Evolutionary conservation across 2,797 vertebrate genomes (phyloP).

Genomic region (Amniataba percoides): DNA sequence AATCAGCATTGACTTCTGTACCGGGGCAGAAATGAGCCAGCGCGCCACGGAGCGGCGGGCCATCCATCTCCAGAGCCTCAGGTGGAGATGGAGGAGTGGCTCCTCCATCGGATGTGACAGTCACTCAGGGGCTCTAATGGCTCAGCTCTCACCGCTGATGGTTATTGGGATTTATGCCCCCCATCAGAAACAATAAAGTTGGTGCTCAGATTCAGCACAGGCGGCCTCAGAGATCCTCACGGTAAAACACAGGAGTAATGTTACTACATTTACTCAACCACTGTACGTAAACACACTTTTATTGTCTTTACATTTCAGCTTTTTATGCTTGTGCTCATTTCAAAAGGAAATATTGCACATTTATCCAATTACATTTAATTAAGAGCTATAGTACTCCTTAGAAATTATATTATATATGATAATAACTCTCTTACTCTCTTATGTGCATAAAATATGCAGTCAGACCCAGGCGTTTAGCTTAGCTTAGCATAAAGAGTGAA

Average conservation of each 20-base stretch:
- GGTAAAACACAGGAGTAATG: background rate
- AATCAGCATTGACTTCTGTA: slow-evolving; percentile 85
- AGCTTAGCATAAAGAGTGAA: background rate
- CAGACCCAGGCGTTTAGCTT: background rate
- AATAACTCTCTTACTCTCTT: too few relatives aligned
- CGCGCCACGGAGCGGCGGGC: slow-evolving; percentile 47
- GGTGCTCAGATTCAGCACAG: slow-evolving; percentile 17
- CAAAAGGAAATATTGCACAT: background rate
- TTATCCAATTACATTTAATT: background rate
- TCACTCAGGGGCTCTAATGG: slow-evolving; percentile 65
- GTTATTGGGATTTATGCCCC: slow-evolving; percentile 74
- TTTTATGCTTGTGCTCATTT: background rate
- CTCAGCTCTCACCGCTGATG: slow-evolving; percentile 55
- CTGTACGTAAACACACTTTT: background rate
- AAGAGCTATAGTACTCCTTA: background rate
- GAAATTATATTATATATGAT: too few relatives aligned
- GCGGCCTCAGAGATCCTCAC: background rate
- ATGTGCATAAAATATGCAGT: background rate
- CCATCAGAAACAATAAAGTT: slow-evolving; percentile 75
- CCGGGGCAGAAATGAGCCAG: slow-evolving; percentile 72
- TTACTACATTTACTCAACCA: background rate
- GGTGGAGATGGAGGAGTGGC: slow-evolving; percentile 70
- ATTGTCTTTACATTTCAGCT: background rate
- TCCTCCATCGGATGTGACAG: slow-evolving; percentile 70
- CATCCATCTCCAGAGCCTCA: slow-evolving; percentile 77